Conservation (phyloP, 2,113 vertebrate genomes). For the Podarcis raffonei region DNA sequence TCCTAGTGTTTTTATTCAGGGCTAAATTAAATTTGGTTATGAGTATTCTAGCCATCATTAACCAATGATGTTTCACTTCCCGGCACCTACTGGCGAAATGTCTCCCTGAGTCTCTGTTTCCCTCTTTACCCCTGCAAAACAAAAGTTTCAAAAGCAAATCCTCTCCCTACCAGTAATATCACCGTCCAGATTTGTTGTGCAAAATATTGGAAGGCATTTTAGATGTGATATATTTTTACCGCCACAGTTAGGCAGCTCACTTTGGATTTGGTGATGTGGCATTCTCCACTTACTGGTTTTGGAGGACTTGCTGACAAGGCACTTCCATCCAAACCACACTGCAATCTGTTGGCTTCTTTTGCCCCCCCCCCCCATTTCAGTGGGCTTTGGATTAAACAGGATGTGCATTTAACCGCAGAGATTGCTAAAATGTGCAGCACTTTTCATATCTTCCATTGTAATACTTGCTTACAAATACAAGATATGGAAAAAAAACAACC, state of each 20-base stretch:
- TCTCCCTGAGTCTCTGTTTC: background rate
- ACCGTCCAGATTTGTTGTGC: background rate
- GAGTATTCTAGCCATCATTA: slow-evolving; percentile 37
- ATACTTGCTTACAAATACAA: slow-evolving; percentile 22
- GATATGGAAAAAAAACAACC: background rate
- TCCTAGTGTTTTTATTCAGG: slow-evolving; percentile 43
- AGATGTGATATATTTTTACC: background rate
- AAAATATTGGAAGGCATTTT: background rate
- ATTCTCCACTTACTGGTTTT: slow-evolving; percentile 19
- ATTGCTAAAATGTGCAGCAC: slow-evolving; percentile 31
- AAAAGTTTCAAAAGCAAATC: slow-evolving; percentile 21
- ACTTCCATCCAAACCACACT: background rate
- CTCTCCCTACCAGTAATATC: background rate
- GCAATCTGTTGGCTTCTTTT: background rate
- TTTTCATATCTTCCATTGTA: slow-evolving; percentile 11
- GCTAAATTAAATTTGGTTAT: slow-evolving; percentile 50
- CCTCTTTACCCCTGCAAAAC: background rate
- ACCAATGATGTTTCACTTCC: slow-evolving; percentile 45
- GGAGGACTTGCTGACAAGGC: slow-evolving; percentile 7
- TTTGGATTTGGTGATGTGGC: slow-evolving; percentile 41
- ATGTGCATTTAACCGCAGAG: slow-evolving; percentile 13
- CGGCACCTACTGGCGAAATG: slow-evolving; percentile 38
- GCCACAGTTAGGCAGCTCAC: background rate
- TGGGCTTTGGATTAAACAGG: slow-evolving; percentile 28
- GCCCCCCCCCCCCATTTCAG: background rate